phyloP scores from a whole-genome alignment of 2,797 vertebrate genomes.

The Tangara arthus region DNA sequence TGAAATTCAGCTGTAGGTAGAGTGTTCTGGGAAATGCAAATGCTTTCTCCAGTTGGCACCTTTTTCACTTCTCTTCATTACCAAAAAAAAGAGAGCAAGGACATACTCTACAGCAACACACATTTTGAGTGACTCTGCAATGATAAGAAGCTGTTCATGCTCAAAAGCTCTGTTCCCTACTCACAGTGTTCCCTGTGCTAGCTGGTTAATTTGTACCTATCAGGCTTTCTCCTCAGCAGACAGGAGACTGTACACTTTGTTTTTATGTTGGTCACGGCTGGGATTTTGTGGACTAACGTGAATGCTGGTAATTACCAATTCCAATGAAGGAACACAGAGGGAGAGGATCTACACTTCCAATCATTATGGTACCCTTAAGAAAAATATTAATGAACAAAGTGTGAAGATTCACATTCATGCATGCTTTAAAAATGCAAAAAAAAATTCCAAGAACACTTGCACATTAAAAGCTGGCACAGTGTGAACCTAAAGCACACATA shows the following conservation, averaged over 20 bases:
- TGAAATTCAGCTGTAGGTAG: background rate
- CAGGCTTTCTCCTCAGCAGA: background rate
- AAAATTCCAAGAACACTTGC: background rate
- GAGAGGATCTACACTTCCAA: background rate
- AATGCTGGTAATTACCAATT: conserved; percentile 26
- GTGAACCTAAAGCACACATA: conserved; percentile 31
- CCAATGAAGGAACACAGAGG: background rate
- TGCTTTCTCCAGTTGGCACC: background rate
- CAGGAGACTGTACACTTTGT: background rate
- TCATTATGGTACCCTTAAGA: background rate
- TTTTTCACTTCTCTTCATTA: background rate
- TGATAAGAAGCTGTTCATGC: background rate
- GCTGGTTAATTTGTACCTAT: background rate
- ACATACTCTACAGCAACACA: background rate
- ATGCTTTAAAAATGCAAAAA: conserved; percentile 39
- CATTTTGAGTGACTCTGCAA: background rate
- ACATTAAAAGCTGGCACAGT: conserved; percentile 68
- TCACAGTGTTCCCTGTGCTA: background rate
- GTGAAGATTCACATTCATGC: conserved; percentile 62
- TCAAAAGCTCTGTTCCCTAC: background rate
- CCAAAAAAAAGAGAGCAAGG: background rate
- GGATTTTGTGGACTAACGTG: background rate
- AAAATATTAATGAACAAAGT: background rate
- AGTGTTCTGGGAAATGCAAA: background rate
- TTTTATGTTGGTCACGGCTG: background rate